Evolutionary conservation across 2,113 vertebrate genomes (phyloP), one percentile per base, ranked within the genome.

Genomic region (Gallinago media): DNA sequence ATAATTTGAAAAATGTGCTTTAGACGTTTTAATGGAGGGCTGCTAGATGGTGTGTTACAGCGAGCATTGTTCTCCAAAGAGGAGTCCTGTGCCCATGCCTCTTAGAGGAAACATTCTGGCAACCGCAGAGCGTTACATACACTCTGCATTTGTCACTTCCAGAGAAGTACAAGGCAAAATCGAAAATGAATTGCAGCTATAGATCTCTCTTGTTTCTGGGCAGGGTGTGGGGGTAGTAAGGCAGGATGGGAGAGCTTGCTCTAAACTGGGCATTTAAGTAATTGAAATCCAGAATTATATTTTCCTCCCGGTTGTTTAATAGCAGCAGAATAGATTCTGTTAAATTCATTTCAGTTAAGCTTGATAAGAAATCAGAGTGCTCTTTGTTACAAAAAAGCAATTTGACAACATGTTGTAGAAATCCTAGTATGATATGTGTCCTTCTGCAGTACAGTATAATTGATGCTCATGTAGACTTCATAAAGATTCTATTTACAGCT

Each of bases 401-500:
- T 95, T 94, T 90, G 96, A 72, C 88, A 79, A 2, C 75, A 55
- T 91, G 47, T 96, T 92, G 65, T 93, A 89, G 91, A 96, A 97
- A 92, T 95, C 68, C 74, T 83, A 61, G 47, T 85, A 42, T 34
- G 14, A 56, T 88, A 83, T 56, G 55, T 90, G 81, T 61, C 71
- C 82, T 92, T 94, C 90, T 97, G 78, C 77, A 91, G 54, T 95
- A 88, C 68, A 62, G 65, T 92, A 47, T 91, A 95, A 76, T 65
- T 80, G 47, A 82, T 92, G 89, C 93, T 97, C 72, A 38, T 55
- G 58, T 72, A 76, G 88, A 70, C 85, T 94, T 96, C 94, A 95
- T 81, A 96, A 97, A 67, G 97, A 93, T 80, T 77, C 58, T 96
- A 15, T 95, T 96, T 96, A 88, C 82, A 83, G 71, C 62, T 96